phyloP scores from a whole-genome alignment of 2,797 vertebrate genomes.

The Amazona finschi region DNA sequence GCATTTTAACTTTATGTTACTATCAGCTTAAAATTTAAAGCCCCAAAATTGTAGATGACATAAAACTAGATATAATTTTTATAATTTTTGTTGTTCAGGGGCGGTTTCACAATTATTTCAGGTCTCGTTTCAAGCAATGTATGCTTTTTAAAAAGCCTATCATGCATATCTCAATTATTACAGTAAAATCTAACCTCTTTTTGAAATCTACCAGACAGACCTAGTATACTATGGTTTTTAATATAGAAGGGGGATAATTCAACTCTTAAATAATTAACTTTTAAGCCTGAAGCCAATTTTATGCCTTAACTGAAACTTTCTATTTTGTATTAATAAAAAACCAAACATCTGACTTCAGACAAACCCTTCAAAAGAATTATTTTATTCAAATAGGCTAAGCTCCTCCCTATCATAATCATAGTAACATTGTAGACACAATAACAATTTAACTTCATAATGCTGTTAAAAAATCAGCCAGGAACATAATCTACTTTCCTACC shows the following conservation, averaged over 20 bases:
- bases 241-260: not conserved
- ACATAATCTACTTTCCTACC: not conserved
- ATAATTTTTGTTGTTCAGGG: not conserved
- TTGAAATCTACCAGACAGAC: not conserved
- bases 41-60: not conserved
- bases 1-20: not conserved
- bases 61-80: not conserved
- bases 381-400: not conserved
- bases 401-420: not conserved
- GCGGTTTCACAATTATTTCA: not conserved
- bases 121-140: not conserved
- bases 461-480: not conserved
- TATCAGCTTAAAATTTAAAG: not conserved
- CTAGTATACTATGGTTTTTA: not conserved
- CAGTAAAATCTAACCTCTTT: not conserved
- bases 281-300: not conserved
- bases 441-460: not conserved
- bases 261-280: not conserved
- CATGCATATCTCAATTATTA: not conserved
- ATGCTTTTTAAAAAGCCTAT: not conserved
- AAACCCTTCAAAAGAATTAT: not conserved
- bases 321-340: not conserved
- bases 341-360: not conserved
- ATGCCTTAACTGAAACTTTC: not conserved
- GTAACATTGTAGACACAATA: not conserved